Percentiles rank a stretch among this genome's conserved stretches.
Evolutionary conservation across 2,888 invertebrate genomes (phyloP).

Genomic region (Ramazzottius varieornatus): DNA sequence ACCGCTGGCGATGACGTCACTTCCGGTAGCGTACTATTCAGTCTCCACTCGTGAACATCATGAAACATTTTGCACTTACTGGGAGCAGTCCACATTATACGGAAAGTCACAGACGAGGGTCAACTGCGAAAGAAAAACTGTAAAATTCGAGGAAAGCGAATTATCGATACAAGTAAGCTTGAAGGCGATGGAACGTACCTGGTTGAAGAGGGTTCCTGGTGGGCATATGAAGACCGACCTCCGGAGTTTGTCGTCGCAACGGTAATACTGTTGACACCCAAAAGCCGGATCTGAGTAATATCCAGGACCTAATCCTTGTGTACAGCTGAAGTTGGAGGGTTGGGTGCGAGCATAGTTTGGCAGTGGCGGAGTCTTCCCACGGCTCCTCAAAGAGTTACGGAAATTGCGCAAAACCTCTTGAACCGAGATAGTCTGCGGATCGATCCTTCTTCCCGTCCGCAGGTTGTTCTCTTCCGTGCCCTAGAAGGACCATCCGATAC

Average conservation of each 20-base stretch:
- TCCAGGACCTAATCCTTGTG: not conserved
- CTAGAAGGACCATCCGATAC: not conserved
- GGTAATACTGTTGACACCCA: not conserved
- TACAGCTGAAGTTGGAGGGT: not conserved
- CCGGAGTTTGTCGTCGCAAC: not conserved
- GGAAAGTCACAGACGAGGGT: not conserved
- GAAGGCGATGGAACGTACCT: no score
- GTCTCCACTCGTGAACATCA: no score
- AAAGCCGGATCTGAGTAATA: not conserved
- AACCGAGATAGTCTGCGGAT: not conserved
- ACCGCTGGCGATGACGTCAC: no score
- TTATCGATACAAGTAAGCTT: no score
- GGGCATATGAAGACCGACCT: not conserved
- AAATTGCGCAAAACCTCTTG: not conserved
- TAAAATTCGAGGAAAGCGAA: no score
- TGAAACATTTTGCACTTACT: no score
- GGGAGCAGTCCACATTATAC: not conserved
- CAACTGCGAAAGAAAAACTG: no score
- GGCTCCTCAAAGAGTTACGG: no score
- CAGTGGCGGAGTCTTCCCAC: not conserved
- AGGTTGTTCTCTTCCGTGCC: not conserved
- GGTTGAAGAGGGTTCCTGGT: not conserved
- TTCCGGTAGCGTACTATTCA: no score
- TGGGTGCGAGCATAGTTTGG: not conserved
- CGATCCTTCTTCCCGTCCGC: not conserved